phyloP scores from a whole-genome alignment of 2,888 invertebrate species.

The Andrena dorsata region DNA sequence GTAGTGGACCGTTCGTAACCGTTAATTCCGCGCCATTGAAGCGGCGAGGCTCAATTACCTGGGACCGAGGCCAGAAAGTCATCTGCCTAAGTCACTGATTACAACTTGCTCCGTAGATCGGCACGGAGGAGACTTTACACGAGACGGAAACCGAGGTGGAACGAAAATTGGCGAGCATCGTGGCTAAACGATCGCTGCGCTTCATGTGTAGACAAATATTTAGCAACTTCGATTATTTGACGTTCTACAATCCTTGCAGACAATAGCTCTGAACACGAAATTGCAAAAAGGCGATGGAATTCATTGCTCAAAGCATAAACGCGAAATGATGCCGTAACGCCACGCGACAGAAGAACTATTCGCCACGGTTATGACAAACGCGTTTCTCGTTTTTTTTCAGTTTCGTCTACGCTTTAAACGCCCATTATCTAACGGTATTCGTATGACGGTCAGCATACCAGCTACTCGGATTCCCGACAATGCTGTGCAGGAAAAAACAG shows the following conservation, averaged over 20 bases:
- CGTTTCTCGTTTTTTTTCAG: constrained; percentile 25
- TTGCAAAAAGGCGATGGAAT: background rate
- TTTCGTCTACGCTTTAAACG: constrained; percentile 28
- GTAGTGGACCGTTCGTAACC: background rate
- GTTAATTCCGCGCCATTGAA: constrained; percentile 25
- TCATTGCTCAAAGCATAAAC: constrained; percentile 1
- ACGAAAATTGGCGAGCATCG: background rate
- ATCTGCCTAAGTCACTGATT: constrained; percentile 3
- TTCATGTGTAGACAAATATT: no score
- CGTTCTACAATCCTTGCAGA: background rate
- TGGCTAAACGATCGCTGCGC: background rate
- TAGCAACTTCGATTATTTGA: background rate
- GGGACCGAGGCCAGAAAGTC: background rate
- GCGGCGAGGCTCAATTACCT: constrained; percentile 1
- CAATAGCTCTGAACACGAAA: background rate
- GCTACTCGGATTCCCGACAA: constrained; percentile 17
- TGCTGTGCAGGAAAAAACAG: background rate
- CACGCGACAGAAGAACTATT: constrained; percentile 3
- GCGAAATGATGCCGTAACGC: background rate
- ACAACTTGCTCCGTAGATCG: background rate
- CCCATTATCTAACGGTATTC: constrained; percentile 40
- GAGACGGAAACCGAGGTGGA: no score
- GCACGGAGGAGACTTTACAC: background rate
- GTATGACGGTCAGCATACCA: constrained; percentile 8
- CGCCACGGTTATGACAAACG: constrained; percentile 10